Evolutionary conservation across 2,113 vertebrate genomes (phyloP).

Genomic region (Mus pahari): DNA sequence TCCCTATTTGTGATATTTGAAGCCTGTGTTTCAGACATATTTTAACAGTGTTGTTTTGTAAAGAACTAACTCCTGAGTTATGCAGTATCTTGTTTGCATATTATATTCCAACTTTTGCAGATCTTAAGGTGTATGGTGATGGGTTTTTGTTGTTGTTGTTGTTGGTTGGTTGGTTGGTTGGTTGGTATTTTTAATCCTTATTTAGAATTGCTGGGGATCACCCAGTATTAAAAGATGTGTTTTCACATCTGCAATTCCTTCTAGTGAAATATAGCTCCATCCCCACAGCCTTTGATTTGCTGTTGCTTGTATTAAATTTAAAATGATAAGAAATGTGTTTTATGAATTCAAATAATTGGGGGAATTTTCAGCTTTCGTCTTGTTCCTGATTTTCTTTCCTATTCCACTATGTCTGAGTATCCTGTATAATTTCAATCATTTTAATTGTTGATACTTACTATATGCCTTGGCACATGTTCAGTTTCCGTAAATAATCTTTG

Average conservation of each 20-base stretch:
- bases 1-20: background rate
- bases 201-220: background rate
- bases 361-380: background rate
- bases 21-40: background rate
- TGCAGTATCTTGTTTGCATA: background rate
- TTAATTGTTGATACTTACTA: slow-evolving; percentile 32
- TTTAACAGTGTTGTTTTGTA: background rate
- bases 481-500: slow-evolving; percentile 72
- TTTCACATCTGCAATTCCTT: background rate
- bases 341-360: slow-evolving; percentile 24
- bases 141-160: background rate
- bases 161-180: too few relatives aligned
- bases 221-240: background rate
- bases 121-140: background rate
- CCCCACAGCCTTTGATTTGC: background rate
- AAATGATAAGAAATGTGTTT: slow-evolving; percentile 6
- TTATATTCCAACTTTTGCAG: background rate
- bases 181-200: background rate
- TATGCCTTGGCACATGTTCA: slow-evolving; percentile 67
- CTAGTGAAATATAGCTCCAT: background rate
- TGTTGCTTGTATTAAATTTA: slow-evolving; percentile 26
- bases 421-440: slow-evolving; percentile 36
- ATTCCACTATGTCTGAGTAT: background rate
- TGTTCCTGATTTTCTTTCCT: background rate
- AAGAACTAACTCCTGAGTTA: background rate